Evolutionary conservation across 2,113 vertebrate genomes (phyloP).

Genomic region (Pteropus alecto): DNA sequence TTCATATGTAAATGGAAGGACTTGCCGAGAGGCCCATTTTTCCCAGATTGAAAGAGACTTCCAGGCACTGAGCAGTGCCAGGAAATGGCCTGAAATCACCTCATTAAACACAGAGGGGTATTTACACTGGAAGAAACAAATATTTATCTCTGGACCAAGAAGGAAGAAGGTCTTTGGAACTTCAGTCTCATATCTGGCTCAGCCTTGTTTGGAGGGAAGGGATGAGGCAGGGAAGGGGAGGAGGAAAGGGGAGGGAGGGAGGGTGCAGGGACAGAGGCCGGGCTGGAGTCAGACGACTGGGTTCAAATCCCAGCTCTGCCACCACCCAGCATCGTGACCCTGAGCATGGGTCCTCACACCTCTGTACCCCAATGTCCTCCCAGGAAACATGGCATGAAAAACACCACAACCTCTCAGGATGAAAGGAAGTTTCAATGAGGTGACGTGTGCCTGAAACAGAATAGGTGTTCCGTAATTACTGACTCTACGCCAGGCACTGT

Average conservation of each 20-base stretch:
- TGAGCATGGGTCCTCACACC: not conserved
- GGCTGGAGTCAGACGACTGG: not conserved
- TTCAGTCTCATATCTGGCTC: slow-evolving; percentile 46
- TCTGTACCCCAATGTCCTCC: not conserved
- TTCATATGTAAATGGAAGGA: not conserved
- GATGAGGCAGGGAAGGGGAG: not conserved
- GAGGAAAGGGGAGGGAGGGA: not conserved
- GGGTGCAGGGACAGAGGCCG: not conserved
- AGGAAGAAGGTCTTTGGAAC: slow-evolving; percentile 64
- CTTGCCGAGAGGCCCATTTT: not conserved
- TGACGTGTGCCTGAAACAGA: fast-evolving
- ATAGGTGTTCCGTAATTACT: not conserved
- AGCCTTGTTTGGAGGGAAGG: not conserved
- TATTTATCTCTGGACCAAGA: slow-evolving; percentile 76
- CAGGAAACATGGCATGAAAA: not conserved
- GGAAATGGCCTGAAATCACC: slow-evolving; percentile 72
- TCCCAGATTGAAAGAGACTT: slow-evolving; percentile 37
- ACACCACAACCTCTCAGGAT: not conserved
- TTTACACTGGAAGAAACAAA: slow-evolving; percentile 80
- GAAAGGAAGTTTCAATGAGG: not conserved
- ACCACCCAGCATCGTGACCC: not conserved
- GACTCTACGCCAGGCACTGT: not conserved
- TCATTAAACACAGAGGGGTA: slow-evolving; percentile 76
- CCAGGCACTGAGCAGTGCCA: slow-evolving; percentile 68
- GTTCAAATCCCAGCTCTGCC: not conserved